A percentile compares a stretch with the other conserved stretches of the same genome.
These are phyloP conservation scores for Pararge aegeria DNA, from an alignment of 1,140 invertebrate species.

Conservation along the genomic window DNA sequence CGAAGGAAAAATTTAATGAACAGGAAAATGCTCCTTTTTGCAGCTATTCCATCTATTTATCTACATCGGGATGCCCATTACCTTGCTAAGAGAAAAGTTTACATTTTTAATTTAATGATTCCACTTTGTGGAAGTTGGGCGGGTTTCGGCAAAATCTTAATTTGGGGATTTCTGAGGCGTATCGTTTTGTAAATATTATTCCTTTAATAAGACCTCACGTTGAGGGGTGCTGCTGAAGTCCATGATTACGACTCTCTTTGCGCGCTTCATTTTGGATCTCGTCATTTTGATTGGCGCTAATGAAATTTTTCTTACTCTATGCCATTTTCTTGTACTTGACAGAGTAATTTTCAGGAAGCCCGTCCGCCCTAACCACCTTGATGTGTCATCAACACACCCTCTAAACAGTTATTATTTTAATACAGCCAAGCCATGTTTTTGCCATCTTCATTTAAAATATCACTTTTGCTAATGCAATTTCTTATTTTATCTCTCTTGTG, in stretches of 20 bases:
- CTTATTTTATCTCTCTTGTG: conserved; percentile 65
- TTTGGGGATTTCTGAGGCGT: conserved; percentile 79
- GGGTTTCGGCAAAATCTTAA: conserved; percentile 78
- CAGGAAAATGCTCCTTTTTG: conserved; percentile 81
- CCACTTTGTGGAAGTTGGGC: conserved; percentile 79
- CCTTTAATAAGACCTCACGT: conserved; percentile 79
- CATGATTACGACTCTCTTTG: conserved; percentile 77
- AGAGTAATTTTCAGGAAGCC: conserved; percentile 66
- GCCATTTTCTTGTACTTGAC: conserved; percentile 75
- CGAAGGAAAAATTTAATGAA: conserved; percentile 81
- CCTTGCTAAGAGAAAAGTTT: conserved; percentile 81
- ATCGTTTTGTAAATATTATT: conserved; percentile 80
- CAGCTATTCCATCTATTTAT: conserved; percentile 81
- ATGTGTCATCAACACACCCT: conserved; percentile 64
- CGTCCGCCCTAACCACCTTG: conserved; percentile 44
- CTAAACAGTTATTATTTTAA: conserved; percentile 64
- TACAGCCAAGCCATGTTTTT: conserved; percentile 63
- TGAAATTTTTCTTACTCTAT: conserved; percentile 77
- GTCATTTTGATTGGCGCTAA: conserved; percentile 80
- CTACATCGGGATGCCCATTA: conserved; percentile 80
- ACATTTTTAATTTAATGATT: conserved; percentile 82
- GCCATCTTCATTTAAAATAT: conserved; percentile 69
- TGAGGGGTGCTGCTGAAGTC: conserved; percentile 73
- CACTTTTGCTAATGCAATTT: conserved; percentile 77
- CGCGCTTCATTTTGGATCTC: conserved; percentile 77